Evolutionary conservation across 2,797 vertebrate species (phyloP).

Genomic region (Tapirus indicus): DNA sequence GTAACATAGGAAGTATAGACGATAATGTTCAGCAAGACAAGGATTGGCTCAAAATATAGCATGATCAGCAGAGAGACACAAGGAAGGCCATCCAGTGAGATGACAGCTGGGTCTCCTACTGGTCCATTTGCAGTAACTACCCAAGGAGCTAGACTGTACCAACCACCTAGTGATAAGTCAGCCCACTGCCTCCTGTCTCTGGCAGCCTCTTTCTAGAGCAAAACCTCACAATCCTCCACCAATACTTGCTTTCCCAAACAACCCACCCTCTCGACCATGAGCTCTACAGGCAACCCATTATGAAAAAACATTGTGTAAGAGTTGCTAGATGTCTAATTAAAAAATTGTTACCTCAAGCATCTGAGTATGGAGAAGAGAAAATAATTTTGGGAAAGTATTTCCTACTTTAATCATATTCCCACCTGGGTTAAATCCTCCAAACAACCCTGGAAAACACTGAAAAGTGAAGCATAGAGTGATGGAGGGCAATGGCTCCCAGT

Average conservation of each 20-base stretch:
- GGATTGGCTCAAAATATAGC: not conserved
- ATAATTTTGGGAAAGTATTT: not conserved
- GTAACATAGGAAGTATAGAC: not conserved
- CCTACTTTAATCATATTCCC: not conserved
- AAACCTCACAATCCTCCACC: not conserved
- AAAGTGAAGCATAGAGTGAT: not conserved
- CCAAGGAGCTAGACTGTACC: not conserved
- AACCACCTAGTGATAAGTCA: not conserved
- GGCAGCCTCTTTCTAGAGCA: not conserved
- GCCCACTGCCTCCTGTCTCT: not conserved
- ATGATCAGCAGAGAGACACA: not conserved
- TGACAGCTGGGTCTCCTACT: not conserved
- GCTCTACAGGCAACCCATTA: not conserved
- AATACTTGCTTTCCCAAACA: not conserved
- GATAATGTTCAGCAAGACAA: not conserved
- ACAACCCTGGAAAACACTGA: not conserved
- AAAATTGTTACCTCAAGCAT: not conserved
- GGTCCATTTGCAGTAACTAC: not conserved
- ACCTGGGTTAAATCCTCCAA: not conserved
- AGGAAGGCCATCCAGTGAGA: not conserved
- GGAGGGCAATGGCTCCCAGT: not conserved
- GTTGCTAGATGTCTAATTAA: not conserved
- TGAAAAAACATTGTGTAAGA: not conserved
- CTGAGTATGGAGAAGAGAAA: not conserved
- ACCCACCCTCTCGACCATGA: not conserved